These are phyloP conservation scores for rat (Rattus norvegicus) DNA, from an alignment of 2,113 vertebrate species.

Conservation along the genomic window GRCr8 NC_086031.1:99372001-99372500, in stretches of 20 bases:
- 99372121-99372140: not conserved
- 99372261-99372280: not conserved
- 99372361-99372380: not conserved
- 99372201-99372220: fast-evolving
- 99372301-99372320: not conserved
- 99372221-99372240: too few relatives aligned
- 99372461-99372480: not conserved
- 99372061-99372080: not conserved
- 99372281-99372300: not conserved
- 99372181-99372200: fast-evolving
- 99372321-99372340: not conserved
- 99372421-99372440: not conserved
- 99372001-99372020: slow-evolving; percentile 81
- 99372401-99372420: not conserved
- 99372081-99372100: not conserved
- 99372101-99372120: not conserved
- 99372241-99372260: slow-evolving; percentile 5
- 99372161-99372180: fast-evolving
- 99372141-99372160: not conserved
- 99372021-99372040: not conserved
- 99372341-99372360: not conserved
- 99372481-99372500: not conserved
- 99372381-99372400: not conserved
- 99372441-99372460: not conserved
- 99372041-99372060: not conserved